Evolutionary conservation across 2,888 invertebrate genomes (phyloP).

Genomic region (Drosophila atripex): DNA sequence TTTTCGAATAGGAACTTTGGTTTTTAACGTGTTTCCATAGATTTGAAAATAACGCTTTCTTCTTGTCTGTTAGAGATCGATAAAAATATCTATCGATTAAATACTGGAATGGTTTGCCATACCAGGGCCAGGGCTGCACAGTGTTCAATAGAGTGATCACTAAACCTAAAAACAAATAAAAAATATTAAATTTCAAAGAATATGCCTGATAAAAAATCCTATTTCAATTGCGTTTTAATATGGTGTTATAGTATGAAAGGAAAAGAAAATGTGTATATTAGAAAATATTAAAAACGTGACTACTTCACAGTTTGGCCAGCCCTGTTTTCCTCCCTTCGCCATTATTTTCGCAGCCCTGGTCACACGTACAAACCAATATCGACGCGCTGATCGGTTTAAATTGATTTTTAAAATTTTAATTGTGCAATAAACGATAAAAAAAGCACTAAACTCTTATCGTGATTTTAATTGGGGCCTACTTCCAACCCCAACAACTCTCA

Average conservation of each 20-base stretch:
- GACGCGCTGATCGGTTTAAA: constrained; percentile 45
- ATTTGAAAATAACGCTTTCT: neutral
- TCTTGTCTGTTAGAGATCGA: neutral
- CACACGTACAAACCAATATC: constrained; percentile 17
- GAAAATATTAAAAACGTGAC: neutral
- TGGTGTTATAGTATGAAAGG: neutral
- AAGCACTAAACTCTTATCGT: neutral
- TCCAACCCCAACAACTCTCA: neutral
- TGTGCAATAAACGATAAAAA: constrained; percentile 15
- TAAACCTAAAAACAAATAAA: too few relatives aligned
- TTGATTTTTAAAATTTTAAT: constrained; percentile 15
- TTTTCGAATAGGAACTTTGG: neutral
- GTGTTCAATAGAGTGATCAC: neutral
- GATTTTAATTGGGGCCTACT: neutral
- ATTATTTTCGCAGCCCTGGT: constrained; percentile 14
- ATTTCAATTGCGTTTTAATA: neutral
- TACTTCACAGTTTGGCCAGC: neutral
- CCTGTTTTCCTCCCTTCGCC: neutral
- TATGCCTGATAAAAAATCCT: neutral
- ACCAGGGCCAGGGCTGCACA: neutral
- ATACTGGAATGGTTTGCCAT: neutral
- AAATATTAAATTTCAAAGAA: too few relatives aligned
- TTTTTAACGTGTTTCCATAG: neutral
- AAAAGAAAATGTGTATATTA: too few relatives aligned
- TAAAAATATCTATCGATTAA: neutral